A percentile compares a stretch with the other conserved stretches of the same genome.
phyloP scores from a whole-genome alignment of 1,140 invertebrate genomes.

The Trialeurodes vaporariorum region DNA sequence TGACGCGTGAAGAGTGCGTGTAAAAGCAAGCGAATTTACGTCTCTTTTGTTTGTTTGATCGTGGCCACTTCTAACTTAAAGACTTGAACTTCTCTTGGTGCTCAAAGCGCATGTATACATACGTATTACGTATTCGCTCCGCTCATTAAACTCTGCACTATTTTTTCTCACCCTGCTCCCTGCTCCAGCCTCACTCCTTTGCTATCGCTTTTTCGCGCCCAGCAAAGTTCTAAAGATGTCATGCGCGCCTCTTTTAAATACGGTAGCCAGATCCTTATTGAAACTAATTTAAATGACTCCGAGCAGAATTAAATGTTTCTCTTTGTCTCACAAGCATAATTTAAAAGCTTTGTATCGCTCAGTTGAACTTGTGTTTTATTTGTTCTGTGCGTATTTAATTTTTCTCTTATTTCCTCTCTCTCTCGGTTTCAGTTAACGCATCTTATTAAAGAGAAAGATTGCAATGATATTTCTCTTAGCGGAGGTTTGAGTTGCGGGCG shows the following conservation, averaged over 20 bases:
- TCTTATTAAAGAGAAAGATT: too few species aligned
- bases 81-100: too few species aligned
- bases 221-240: neutral
- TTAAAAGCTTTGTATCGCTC: neutral
- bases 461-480: too few species aligned
- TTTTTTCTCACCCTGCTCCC: neutral
- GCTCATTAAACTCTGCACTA: neutral
- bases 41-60: neutral
- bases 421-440: too few species aligned
- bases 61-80: neutral
- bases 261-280: neutral
- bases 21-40: neutral
- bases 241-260: too few species aligned
- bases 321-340: neutral
- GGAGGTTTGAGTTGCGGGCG: too few species aligned
- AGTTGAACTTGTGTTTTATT: neutral
- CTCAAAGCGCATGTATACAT: too few species aligned
- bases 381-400: neutral
- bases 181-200: too few species aligned
- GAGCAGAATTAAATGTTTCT: neutral
- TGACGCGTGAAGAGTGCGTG: neutral
- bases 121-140: neutral
- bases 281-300: neutral
- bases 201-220: neutral
- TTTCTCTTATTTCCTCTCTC: neutral